These are phyloP conservation scores for Myrmophylax atrothorax DNA, from an alignment of 2,113 vertebrate species.

Conservation along the genomic window DNA sequence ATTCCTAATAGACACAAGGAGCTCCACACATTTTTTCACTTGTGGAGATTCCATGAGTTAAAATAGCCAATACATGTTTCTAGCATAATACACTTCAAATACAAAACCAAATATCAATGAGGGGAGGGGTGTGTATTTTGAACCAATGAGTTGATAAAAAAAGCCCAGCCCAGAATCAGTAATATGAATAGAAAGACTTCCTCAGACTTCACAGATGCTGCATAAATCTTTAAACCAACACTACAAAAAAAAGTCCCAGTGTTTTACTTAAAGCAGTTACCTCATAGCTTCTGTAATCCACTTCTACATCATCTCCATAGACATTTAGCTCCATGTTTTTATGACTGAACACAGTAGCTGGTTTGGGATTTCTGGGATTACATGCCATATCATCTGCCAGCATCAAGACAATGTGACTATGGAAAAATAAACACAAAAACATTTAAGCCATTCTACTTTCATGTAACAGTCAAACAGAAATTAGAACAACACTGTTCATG, in stretches of 20 bases:
- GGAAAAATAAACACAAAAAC: background rate
- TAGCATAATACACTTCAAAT: background rate
- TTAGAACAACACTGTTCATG: background rate
- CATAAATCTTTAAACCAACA: background rate
- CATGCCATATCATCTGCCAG: slow-evolving; percentile 99
- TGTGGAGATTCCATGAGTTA: background rate
- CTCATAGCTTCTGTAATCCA: slow-evolving; percentile 98
- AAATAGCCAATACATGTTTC: background rate
- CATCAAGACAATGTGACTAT: slow-evolving; percentile 97
- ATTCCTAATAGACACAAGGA: background rate
- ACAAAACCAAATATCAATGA: background rate
- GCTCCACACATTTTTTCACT: background rate
- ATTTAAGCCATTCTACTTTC: background rate
- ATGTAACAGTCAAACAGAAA: background rate
- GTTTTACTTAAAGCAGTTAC: slow-evolving; percentile 60
- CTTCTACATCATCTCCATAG: slow-evolving; percentile 97
- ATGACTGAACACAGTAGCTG: slow-evolving; percentile 97
- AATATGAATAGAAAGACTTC: background rate
- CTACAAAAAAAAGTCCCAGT: background rate
- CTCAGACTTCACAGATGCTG: background rate
- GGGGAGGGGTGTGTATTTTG: background rate
- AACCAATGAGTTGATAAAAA: background rate
- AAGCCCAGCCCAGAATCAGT: background rate
- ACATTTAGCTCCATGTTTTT: slow-evolving; percentile 99
- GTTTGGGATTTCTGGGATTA: slow-evolving; percentile 95